Evolutionary conservation across 2,113 vertebrate species (phyloP), one percentile per base, ranked within the genome.

Genomic region (Axis porcinus): DNA sequence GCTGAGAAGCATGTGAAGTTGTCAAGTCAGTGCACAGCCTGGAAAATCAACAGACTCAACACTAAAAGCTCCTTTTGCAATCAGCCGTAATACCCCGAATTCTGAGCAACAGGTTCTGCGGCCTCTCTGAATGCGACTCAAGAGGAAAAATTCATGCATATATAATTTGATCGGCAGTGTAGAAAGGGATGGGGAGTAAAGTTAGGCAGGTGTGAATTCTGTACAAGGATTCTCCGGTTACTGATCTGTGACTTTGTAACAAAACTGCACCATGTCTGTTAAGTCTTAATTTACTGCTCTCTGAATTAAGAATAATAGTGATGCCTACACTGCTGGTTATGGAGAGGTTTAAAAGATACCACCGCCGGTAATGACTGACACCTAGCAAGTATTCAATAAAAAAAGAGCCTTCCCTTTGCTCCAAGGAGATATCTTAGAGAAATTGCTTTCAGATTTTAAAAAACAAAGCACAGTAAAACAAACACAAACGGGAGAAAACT

Each of bases 1-100:
- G 79, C 64, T 47, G 74, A 97, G 92, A 96, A 96, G 58, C 64
- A 10, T n/a, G 81, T 93, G 96, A 97, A 97, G 86, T 67, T 95
- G 79, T 91, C 96, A 93, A 25, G 11, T 95, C 86, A 78, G 95
- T 94, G 94, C 58, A 57, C 57, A 47, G 67, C 83, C 54, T 95
- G 79, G 89, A 95, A 97, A 97, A 91, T 85, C 86, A 94, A 93
- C 88, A 95, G 91, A 78, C 64, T 91, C 45, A 21, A 67, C 58
- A 84, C 28, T n/a, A 43, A 81, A 93, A 11, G 47, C 43, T 93
- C 3, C 21, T 79, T 97, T 86, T 89, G 54, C 86, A 95, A 52
- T 95, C 52, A 97, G 30, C 25, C 1, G 4, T 40, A 58, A 79
- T 70, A 27, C 11, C 47, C 79, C 43, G 60, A 60, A 91, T 47